Conservation (phyloP, 2,888 invertebrate genomes). For the Eulithis testata region DNA sequence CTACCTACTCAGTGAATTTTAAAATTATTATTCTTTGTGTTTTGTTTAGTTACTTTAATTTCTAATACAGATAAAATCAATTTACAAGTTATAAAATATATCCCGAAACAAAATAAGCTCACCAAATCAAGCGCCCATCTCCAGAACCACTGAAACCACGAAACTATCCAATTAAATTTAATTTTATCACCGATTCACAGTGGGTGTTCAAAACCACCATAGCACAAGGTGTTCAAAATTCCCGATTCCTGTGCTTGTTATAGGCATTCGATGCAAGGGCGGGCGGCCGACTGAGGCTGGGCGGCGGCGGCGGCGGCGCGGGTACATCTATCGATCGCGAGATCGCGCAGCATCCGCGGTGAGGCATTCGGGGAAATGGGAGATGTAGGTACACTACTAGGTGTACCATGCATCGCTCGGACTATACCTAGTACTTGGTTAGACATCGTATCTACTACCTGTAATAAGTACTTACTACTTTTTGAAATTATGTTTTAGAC, state of each 20-base stretch:
- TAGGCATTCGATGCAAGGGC: slow-evolving; percentile 19
- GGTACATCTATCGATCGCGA: slow-evolving; percentile 65
- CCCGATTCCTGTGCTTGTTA: slow-evolving; percentile 7
- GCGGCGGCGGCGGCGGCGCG: slow-evolving; percentile 46
- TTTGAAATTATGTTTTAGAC: no score
- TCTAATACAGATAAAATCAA: no score
- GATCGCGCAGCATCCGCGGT: slow-evolving; percentile 71
- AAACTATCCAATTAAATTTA: slow-evolving; percentile 17
- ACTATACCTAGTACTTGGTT: no score
- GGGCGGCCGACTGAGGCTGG: slow-evolving; percentile 59
- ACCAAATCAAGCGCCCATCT: slow-evolving; percentile 68
- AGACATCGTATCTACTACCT: no score
- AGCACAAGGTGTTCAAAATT: slow-evolving; percentile 12
- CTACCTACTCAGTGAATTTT: no score
- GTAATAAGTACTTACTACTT: no score
- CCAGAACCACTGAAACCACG: slow-evolving; percentile 54
- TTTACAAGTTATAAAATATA: neutral
- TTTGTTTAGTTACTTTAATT: no score
- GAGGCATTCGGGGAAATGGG: slow-evolving; percentile 29
- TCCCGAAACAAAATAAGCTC: slow-evolving; percentile 37
- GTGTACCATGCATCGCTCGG: neutral
- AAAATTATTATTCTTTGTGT: no score
- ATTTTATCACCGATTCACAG: slow-evolving; percentile 15
- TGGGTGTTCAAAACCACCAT: slow-evolving; percentile 19
- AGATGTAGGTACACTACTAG: slow-evolving; percentile 49